Percentiles rank a stretch among this genome's conserved stretches.
Conservation (phyloP, 2,797 vertebrate species). For the Sebastes kiyomatsui region DNA sequence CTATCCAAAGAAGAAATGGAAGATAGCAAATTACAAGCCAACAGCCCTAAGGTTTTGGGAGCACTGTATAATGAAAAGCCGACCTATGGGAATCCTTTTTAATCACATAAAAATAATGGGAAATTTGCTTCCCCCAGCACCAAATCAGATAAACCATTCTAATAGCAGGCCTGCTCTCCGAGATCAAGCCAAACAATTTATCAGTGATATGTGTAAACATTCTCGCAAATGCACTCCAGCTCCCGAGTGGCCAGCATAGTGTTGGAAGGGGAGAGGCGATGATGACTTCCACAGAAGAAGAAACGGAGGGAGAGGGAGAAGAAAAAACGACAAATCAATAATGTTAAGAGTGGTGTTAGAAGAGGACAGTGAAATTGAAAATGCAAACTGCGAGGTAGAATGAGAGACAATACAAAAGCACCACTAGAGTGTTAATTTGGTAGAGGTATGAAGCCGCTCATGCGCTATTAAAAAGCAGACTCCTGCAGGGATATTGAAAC, state of each 20-base stretch:
- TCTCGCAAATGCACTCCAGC: slow-evolving; percentile 40
- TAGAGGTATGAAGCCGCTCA: slow-evolving; percentile 57
- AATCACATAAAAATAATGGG: slow-evolving; percentile 67
- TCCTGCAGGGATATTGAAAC: slow-evolving; percentile 70
- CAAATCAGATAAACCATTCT: slow-evolving; percentile 60
- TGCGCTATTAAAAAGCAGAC: slow-evolving; percentile 66
- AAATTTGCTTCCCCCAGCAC: slow-evolving; percentile 45
- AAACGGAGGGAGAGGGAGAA: slow-evolving; percentile 5
- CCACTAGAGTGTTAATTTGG: slow-evolving; percentile 69
- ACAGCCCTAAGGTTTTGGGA: slow-evolving; percentile 14
- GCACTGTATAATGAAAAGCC: slow-evolving; percentile 36
- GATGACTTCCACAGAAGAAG: slow-evolving; percentile 25
- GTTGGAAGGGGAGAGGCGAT: slow-evolving; percentile 17
- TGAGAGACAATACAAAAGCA: slow-evolving; percentile 54
- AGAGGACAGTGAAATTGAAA: slow-evolving; percentile 46
- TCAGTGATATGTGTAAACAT: slow-evolving; percentile 64
- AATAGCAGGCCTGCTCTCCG: slow-evolving; percentile 53
- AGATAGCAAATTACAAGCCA: slow-evolving; percentile 16
- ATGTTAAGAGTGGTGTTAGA: slow-evolving; percentile 19
- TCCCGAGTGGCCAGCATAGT: slow-evolving; percentile 41
- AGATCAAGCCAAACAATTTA: slow-evolving; percentile 64
- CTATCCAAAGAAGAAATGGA: background rate
- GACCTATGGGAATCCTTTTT: slow-evolving; percentile 48
- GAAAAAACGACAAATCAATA: slow-evolving; percentile 35
- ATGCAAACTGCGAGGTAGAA: slow-evolving; percentile 33